Conservation (phyloP, 2,113 vertebrate species). For the Archilochus colubris region DNA sequence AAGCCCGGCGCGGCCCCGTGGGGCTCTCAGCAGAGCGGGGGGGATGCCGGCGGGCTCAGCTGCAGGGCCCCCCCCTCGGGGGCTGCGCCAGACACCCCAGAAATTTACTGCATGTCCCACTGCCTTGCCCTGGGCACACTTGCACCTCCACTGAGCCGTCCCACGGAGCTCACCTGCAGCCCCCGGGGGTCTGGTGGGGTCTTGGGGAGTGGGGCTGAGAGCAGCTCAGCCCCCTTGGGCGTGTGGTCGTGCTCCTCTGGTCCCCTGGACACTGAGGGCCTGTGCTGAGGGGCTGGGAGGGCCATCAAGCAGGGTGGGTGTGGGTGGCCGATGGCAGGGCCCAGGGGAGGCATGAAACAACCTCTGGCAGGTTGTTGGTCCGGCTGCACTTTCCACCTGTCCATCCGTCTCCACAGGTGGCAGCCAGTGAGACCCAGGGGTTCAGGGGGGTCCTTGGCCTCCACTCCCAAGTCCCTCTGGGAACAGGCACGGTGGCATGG, state of each 20-base stretch:
- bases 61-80: fast-evolving
- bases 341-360: background rate
- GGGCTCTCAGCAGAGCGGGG: background rate
- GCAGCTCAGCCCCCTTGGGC: background rate
- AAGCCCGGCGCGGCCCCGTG: background rate
- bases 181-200: fast-evolving
- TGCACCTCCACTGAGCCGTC: background rate
- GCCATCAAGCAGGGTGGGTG: background rate
- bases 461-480: background rate
- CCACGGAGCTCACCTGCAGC: fast-evolving
- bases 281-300: background rate
- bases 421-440: fast-evolving
- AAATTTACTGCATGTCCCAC: background rate
- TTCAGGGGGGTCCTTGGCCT: background rate
- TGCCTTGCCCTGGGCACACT: fast-evolving
- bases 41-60: background rate
- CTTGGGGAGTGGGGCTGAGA: background rate
- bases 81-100: background rate
- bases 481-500: background rate
- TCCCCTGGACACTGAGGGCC: background rate
- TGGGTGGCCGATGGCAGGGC: background rate
- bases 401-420: fast-evolving
- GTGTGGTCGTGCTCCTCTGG: fast-evolving
- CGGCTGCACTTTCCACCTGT: fast-evolving
- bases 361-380: background rate